Evolutionary conservation across 2,113 vertebrate species (phyloP), one percentile per base, ranked within the genome.

Genomic region (Barbus barbus): DNA sequence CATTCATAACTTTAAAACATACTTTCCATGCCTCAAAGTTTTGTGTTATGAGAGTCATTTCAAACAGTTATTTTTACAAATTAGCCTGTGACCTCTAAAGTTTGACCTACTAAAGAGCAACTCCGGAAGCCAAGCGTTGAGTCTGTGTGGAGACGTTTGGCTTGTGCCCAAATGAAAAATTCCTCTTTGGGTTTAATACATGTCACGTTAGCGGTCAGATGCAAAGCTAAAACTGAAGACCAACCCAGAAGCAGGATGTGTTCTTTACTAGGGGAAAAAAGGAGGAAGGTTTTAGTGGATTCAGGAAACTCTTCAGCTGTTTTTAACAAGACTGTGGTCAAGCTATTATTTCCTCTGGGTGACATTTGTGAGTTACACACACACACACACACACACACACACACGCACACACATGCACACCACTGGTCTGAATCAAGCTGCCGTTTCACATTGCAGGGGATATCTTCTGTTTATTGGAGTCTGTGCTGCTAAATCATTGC

Each of bases 321-420:
- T 72, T 72, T 16, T 14, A 73, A 73, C 69, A 73, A 38, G 33
- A 38, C 65, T 69, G 65, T 22, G 65, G 31, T 69, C 18, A 56
- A 61, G 31, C 13, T 41, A 78, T 78, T 78, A 36, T 41, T 78
- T 60, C 22, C 69, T 46, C 69, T 73, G 38, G 69, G 12, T 44
- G 69, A 44, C 69, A 38, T n/a, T 41, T 71, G n/a, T 38, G 33
- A 71, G 67, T 71, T n/a, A 33, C 9, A 67, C 22, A 76, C 72
- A 65, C 38, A 75, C 71, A 31, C 6, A 5, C n/a, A n/a, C n/a
- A n/a, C n/a, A 33, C 9, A 67, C 22, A 76, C 72, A 65, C 38
- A 76, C 71, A n/a, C 3, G 9, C 61, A 33, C 9, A 67, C 22
- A 76, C 72, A 65, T 26, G 65, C 71, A 31, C 3, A 1, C 6